Base-by-base conservation (phyloP, 1,140 invertebrate species). In the Lordiphosa collinella region DNA sequence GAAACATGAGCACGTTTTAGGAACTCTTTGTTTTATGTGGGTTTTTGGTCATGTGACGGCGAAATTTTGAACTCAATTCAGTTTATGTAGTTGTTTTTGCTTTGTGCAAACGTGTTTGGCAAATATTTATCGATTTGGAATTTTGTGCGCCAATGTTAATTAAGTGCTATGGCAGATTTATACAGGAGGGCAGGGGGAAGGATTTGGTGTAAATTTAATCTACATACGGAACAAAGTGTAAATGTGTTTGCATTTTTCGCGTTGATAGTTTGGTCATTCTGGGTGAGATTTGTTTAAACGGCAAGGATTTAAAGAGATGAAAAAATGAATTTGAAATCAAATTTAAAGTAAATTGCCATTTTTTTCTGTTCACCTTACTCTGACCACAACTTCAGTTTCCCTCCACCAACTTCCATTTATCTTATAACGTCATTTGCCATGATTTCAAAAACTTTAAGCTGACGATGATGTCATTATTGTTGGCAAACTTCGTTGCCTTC, bases 401-500 rank as follows among this genome's bases (percentile, higher is more conserved):
- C 25, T 29, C 25, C 25, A 8, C 25, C 7, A 29, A 29, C 25
- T 29, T 32, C 36, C 43, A 50, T 53, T 52, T 41, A 41, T 54
- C 47, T 52, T 48, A 57, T 65, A 74, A 75, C 71, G 76, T 82
- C 71, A 82, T 82, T 82, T 84, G 78, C 78, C 78, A 76, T 82
- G 72, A 76, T 62, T 80, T 71, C 57, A 50, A 50, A 52, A 80
- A 76, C 66, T 80, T 76, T 82, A 68, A 82, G 76, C 76, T 76
- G 49, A 62, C 67, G 76, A 82, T 82, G 76, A 80, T 82, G 76
- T 82, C 71, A 80, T 80, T 75, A 71, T 66, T 76, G 71, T 71
- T 82, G 66, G 61, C 67, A 71, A 80, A 80, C 76, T 75, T 82
- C 57, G 60, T 31, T 32, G 54, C 56, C 43, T 37, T 64, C 51